Conservation (phyloP, 2,113 vertebrate species). For the Castor canadensis region DNA sequence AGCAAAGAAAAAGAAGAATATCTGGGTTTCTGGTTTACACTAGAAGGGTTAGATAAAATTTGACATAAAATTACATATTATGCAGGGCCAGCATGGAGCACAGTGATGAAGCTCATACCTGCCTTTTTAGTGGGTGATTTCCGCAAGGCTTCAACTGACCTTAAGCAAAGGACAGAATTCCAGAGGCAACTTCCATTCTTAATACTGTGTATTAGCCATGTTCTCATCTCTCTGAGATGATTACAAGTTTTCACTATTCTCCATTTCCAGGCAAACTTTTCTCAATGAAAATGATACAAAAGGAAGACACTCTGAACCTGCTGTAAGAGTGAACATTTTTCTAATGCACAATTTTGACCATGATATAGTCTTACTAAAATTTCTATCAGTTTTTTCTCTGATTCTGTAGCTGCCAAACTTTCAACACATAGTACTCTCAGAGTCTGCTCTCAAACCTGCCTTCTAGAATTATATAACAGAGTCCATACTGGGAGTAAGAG, state of each 20-base stretch:
- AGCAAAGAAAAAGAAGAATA: conserved; percentile 36
- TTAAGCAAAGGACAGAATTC: too few relatives aligned
- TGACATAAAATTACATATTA: not conserved
- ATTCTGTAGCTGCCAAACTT: not conserved
- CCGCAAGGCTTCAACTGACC: too few relatives aligned
- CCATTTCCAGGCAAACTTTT: not conserved
- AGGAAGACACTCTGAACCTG: not conserved
- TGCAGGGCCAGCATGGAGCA: too few relatives aligned
- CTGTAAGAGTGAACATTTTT: not conserved
- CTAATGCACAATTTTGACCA: not conserved
- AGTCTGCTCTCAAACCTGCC: not conserved
- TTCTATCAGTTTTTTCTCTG: not conserved
- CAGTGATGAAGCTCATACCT: too few relatives aligned
- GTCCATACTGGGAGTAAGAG: too few relatives aligned
- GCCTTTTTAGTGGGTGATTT: too few relatives aligned
- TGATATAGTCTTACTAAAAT: not conserved
- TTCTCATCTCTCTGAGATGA: not conserved
- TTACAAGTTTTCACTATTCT: not conserved
- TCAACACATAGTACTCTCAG: not conserved
- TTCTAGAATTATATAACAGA: not conserved
- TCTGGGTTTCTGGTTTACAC: conserved; percentile 15
- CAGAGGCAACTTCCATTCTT: not conserved
- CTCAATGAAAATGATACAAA: not conserved
- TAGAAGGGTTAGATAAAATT: not conserved
- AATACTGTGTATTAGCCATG: too few relatives aligned